Evolutionary conservation across 2,797 vertebrate genomes (phyloP), one percentile per base, ranked within the genome.

Genomic region (Decapterus maruadsi): DNA sequence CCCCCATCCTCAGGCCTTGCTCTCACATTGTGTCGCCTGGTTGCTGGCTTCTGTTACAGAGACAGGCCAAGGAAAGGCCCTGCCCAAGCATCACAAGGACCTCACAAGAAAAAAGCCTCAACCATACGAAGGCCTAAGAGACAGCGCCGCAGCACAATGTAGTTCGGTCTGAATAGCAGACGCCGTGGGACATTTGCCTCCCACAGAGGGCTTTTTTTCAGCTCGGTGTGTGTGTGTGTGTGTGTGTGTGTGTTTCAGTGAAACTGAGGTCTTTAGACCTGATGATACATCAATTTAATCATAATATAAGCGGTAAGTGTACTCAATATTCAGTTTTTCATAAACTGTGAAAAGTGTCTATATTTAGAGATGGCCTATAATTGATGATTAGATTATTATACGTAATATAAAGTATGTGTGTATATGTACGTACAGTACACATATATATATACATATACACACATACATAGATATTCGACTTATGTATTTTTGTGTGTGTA

Each of bases 21-120:
- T 90, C 77, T 81, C 31, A 83, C 82, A 87, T 87, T 90, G 82
- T 91, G 86, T 84, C 53, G 68, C 78, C 83, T 56, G 70, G 84
- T 86, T 77, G 66, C 86, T 87, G 72, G 86, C 83, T 83, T 77
- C 86, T 89, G 83, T 84, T 88, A 75, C 81, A 60, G 56, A 90
- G 86, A 87, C 79, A 53, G 62, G 75, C 68, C 68, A 58, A 57
- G 83, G 74, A 89, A 83, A 80, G 84, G 83, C 73, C 87, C 83
- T 81, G 81, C 82, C 83, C 64, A 19, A 75, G 69, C 81, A 72
- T 75, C 85, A 87, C 78, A 85, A 81, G 79, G 77, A 91, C 83
- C 87, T 68, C 77, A 85, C 86, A 85, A 51, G 83, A 68, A 77
- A 80, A 73, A 69, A 72, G 43, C 73, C 62, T 22, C 48, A 61